These are phyloP conservation scores for Zaprionus bogoriensis DNA, from an alignment of 2,888 invertebrate species.

Conservation along the genomic window DNA sequence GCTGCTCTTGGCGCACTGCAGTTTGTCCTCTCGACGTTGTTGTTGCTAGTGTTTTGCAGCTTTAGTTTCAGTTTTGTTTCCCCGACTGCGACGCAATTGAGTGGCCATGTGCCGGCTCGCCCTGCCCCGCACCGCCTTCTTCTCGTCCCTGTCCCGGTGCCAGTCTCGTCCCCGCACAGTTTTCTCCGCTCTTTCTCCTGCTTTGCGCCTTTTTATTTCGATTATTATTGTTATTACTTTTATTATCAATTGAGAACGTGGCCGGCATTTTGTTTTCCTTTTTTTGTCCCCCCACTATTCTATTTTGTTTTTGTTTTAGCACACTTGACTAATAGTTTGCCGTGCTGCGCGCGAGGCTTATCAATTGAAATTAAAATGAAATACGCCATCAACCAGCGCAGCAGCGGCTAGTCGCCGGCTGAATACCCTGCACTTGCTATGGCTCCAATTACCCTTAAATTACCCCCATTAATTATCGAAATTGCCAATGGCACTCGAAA, in stretches of 20 bases:
- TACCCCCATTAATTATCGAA: no score
- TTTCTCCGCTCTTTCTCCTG: slow-evolving; percentile 21
- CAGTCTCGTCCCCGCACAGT: no score
- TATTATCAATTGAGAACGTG: slow-evolving; percentile 81
- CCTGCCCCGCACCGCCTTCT: not conserved
- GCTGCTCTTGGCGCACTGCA: slow-evolving; percentile 47
- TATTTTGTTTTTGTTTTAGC: slow-evolving; percentile 44
- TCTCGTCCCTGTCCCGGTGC: slow-evolving; percentile 2
- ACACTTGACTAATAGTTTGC: slow-evolving; percentile 70
- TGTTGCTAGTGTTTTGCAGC: slow-evolving; percentile 14
- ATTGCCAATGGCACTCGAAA: no score
- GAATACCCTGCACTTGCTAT: slow-evolving; percentile 27
- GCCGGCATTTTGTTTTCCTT: slow-evolving; percentile 67
- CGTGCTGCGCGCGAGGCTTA: slow-evolving; percentile 56
- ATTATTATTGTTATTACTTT: slow-evolving; percentile 71
- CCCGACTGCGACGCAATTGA: slow-evolving; percentile 68
- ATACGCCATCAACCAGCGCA: slow-evolving; percentile 47
- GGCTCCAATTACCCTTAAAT: no score
- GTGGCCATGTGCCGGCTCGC: slow-evolving; percentile 1
- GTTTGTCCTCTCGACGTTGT: slow-evolving; percentile 26
- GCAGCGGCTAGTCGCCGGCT: slow-evolving; percentile 3
- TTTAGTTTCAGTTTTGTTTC: slow-evolving; percentile 30
- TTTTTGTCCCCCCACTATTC: slow-evolving; percentile 2
- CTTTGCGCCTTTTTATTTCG: slow-evolving; percentile 42
- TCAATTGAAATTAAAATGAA: slow-evolving; percentile 67